Evolutionary conservation across 2,113 vertebrate genomes (phyloP).

Genomic region (Helogale parvula): DNA sequence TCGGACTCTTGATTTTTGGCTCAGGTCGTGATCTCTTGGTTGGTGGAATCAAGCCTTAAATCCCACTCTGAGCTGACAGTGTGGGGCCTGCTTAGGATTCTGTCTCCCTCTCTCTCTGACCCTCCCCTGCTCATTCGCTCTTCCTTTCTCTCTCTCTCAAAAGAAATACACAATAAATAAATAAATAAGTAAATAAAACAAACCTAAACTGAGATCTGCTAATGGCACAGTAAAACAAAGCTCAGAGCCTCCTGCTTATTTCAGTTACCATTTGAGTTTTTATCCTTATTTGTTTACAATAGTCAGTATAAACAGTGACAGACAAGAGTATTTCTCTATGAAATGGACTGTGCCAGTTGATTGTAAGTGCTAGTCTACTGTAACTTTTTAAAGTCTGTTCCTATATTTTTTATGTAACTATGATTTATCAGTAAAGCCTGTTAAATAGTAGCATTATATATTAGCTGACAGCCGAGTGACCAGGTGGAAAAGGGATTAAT

Average conservation of each 20-base stretch:
- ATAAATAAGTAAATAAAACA: background rate
- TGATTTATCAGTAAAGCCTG: background rate
- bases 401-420: background rate
- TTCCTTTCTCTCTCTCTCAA: too few relatives aligned
- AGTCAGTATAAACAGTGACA: background rate
- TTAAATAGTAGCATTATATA: background rate
- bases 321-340: background rate
- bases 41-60: too few relatives aligned
- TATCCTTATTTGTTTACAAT: background rate
- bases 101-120: too few relatives aligned
- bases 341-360: background rate
- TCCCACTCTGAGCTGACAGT: too few relatives aligned
- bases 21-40: too few relatives aligned
- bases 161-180: too few relatives aligned
- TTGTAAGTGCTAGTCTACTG: background rate
- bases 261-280: background rate
- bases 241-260: background rate
- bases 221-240: background rate
- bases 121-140: too few relatives aligned
- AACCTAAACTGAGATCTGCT: slow-evolving; percentile 34
- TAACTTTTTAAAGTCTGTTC: background rate
- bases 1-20: too few relatives aligned
- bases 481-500: background rate
- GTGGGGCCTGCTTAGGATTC: too few relatives aligned
- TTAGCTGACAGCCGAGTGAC: background rate